These are phyloP conservation scores for Siniperca scherzeri DNA, from an alignment of 2,797 vertebrate genomes.

Conservation along the genomic window DNA sequence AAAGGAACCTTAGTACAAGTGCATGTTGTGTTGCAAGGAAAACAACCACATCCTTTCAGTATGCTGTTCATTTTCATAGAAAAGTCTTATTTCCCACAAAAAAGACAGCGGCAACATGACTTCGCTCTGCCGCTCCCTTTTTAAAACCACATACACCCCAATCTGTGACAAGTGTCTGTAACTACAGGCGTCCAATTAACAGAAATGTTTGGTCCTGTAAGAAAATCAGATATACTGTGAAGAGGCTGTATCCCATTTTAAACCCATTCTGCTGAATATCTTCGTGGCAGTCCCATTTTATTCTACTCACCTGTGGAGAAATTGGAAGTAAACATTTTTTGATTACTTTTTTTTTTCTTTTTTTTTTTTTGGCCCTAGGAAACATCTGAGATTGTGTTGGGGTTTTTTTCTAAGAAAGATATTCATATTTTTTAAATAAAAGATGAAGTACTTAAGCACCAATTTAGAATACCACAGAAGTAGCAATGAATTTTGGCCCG, in stretches of 20 bases:
- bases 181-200: conserved; percentile 67
- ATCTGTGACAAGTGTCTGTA: conserved; percentile 72
- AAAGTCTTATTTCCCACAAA: conserved; percentile 71
- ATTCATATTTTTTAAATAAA: conserved; percentile 1
- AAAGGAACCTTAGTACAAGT: conserved; percentile 86
- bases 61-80: conserved; percentile 78
- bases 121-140: conserved; percentile 56
- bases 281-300: conserved; percentile 37
- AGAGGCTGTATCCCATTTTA: conserved; percentile 55
- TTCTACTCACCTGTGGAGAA: conserved; percentile 42
- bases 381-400: conserved; percentile 28
- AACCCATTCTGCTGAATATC: conserved; percentile 31
- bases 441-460: conserved; percentile 38
- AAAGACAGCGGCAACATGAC: conserved; percentile 77
- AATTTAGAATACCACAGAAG: conserved; percentile 26
- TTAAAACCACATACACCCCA: conserved; percentile 50
- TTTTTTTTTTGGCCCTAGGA: conserved; percentile 22
- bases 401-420: neutral
- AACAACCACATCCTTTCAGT: conserved; percentile 87
- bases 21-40: conserved; percentile 92
- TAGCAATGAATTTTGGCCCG: conserved; percentile 51
- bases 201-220: conserved; percentile 61
- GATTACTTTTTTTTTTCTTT: conserved; percentile 18
- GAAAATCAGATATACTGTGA: conserved; percentile 60
- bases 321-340: conserved; percentile 7